Percentiles rank a stretch among this genome's conserved stretches.
Conservation (phyloP, 2,113 vertebrate species). For the Greenwoodochromis staneri region DNA sequence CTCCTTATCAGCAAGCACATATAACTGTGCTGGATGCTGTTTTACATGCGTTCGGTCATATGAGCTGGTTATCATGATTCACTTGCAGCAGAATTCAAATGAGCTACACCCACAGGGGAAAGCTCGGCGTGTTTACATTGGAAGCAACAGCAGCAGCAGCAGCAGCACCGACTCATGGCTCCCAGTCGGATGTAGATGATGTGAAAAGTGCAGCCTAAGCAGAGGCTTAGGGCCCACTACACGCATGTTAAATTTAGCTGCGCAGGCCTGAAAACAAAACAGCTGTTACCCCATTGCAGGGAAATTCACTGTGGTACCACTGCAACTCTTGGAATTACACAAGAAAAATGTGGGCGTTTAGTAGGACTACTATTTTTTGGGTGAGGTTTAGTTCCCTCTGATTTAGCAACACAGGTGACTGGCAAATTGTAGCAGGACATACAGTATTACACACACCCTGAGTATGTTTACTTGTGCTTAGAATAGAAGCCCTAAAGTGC, state of each 20-base stretch:
- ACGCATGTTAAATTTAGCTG: neutral
- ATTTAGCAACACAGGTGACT: neutral
- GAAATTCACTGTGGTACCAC: neutral
- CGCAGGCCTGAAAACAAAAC: neutral
- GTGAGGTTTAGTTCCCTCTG: neutral
- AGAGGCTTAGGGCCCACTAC: neutral
- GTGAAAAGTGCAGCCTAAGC: neutral
- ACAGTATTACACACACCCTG: slow-evolving; percentile 1
- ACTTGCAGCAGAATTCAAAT: slow-evolving; percentile 38
- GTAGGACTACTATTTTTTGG: neutral
- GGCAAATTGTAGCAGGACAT: neutral
- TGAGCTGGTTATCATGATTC: neutral
- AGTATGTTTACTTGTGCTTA: neutral
- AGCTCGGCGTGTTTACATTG: slow-evolving; percentile 35
- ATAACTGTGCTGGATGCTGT: slow-evolving; percentile 16
- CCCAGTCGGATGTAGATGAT: neutral
- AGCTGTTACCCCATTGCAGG: neutral
- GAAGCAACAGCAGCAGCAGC: neutral
- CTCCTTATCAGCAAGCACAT: neutral
- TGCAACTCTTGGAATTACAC: neutral
- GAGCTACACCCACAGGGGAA: slow-evolving; percentile 2
- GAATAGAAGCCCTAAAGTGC: neutral
- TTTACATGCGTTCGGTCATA: slow-evolving; percentile 9
- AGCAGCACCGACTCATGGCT: neutral
- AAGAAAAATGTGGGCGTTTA: neutral